Percentiles rank a stretch among this genome's conserved stretches.
Conservation (phyloP, 2,888 invertebrate genomes). For the Lithophane socia region DNA sequence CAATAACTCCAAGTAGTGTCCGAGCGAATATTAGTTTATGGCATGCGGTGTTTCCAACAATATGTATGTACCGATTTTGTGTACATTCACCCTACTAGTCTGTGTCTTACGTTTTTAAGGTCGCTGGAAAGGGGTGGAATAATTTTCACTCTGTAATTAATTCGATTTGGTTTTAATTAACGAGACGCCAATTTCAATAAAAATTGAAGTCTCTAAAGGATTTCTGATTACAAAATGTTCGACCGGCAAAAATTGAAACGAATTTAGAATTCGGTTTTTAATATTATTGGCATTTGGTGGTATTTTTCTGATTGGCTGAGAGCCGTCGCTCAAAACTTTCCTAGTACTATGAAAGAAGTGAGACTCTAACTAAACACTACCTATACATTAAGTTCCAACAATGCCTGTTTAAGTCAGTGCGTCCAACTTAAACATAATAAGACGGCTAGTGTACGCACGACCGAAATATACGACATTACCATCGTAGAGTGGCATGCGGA, state of each 20-base stretch:
- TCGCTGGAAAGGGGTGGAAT: slow-evolving; percentile 78
- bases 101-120: slow-evolving; percentile 72
- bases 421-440: slow-evolving; percentile 76
- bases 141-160: slow-evolving; percentile 85
- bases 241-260: slow-evolving; percentile 72
- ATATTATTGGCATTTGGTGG: slow-evolving; percentile 43
- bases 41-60: slow-evolving; percentile 78
- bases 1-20: slow-evolving; percentile 91
- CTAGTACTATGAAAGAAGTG: background rate
- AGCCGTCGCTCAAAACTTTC: slow-evolving; percentile 4
- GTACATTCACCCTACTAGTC: slow-evolving; percentile 60
- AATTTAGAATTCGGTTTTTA: slow-evolving; percentile 65
- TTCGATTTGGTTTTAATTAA: slow-evolving; percentile 89
- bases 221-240: slow-evolving; percentile 83
- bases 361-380: background rate
- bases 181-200: slow-evolving; percentile 87
- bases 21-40: slow-evolving; percentile 90
- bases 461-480: slow-evolving; percentile 86
- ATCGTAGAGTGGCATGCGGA: slow-evolving; percentile 82
- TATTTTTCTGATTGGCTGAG: slow-evolving; percentile 22
- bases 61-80: slow-evolving; percentile 68
- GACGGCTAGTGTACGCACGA: slow-evolving; percentile 78
- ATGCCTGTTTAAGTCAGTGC: slow-evolving; percentile 37
- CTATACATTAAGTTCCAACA: slow-evolving; percentile 10
- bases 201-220: slow-evolving; percentile 84